Evolutionary conservation across 2,888 invertebrate genomes (phyloP).

Genomic region (Embidobia sp.): DNA sequence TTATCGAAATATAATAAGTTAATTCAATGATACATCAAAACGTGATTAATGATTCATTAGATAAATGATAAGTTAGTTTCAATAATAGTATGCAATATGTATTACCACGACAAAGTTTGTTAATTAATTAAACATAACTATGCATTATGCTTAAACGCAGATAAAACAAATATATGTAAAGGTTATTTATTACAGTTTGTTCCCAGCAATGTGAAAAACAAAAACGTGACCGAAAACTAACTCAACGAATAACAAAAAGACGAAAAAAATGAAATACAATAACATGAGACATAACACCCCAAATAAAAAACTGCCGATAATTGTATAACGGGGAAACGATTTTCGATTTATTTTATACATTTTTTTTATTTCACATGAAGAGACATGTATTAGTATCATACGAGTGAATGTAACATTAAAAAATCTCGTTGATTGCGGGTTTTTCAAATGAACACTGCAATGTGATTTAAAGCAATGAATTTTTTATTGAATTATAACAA

Average conservation of each 20-base stretch:
- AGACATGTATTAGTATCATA: not conserved
- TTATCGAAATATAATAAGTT: constrained; percentile 10
- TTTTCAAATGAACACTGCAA: constrained; percentile 6
- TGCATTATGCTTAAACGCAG: not conserved
- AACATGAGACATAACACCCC: not conserved
- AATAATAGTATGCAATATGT: constrained; percentile 24
- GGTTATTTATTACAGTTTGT: too few relatives aligned
- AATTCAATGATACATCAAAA: constrained; percentile 10
- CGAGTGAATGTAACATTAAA: not conserved
- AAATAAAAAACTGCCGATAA: constrained; percentile 10
- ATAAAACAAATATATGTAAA: not conserved
- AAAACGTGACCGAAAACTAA: constrained; percentile 1
- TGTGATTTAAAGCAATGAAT: constrained; percentile 5
- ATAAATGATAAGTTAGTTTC: constrained; percentile 32
- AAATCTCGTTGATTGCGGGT: constrained; percentile 4
- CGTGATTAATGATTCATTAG: constrained; percentile 25
- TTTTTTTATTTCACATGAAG: constrained; percentile 4
- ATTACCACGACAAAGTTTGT: constrained; percentile 22
- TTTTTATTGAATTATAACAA: constrained; percentile 8
- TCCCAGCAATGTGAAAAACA: not conserved
- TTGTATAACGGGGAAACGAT: constrained; percentile 11
- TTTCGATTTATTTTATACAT: constrained; percentile 2
- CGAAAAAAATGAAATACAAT: constrained; percentile 8
- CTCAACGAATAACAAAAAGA: not conserved
- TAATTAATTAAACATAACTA: constrained; percentile 16